Conservation (phyloP, 2,888 invertebrate species). For the Volucella bombylans region DNA sequence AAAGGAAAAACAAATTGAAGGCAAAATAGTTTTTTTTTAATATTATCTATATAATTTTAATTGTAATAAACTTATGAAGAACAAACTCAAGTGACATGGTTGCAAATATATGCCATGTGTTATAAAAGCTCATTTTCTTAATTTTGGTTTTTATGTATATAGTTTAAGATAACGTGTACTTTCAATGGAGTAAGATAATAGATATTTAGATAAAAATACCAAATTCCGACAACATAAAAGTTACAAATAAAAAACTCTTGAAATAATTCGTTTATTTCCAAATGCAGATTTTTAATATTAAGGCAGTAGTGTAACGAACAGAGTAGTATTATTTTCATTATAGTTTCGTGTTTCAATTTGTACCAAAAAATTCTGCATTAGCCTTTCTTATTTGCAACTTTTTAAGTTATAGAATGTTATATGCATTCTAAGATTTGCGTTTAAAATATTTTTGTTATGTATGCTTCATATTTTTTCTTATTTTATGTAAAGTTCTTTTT, state of each 20-base stretch:
- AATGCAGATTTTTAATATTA: slow-evolving; percentile 69
- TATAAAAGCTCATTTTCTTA: neutral
- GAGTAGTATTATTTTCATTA: slow-evolving; percentile 66
- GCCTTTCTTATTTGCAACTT: slow-evolving; percentile 67
- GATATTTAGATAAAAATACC: slow-evolving; percentile 61
- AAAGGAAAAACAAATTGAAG: slow-evolving; percentile 32
- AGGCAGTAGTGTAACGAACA: slow-evolving; percentile 52
- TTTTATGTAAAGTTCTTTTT: slow-evolving; percentile 66
- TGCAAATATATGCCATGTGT: slow-evolving; percentile 44
- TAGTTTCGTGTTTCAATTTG: neutral
- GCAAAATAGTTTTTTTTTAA: slow-evolving; percentile 38
- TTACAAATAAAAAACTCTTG: slow-evolving; percentile 57
- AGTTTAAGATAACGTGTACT: slow-evolving; percentile 40
- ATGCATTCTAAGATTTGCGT: slow-evolving; percentile 68
- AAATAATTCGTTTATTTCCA: slow-evolving; percentile 69
- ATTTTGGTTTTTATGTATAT: no score
- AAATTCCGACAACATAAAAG: slow-evolving; percentile 52
- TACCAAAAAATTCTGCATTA: slow-evolving; percentile 7
- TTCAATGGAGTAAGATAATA: slow-evolving; percentile 51
- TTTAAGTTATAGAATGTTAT: slow-evolving; percentile 58
- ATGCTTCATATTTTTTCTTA: slow-evolving; percentile 74
- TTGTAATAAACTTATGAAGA: slow-evolving; percentile 54
- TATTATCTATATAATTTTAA: slow-evolving; percentile 35
- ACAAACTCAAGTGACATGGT: slow-evolving; percentile 54
- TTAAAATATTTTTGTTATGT: slow-evolving; percentile 68